These are phyloP conservation scores for Cheirogaleus major DNA, from an alignment of 2,797 vertebrate species.

Conservation along the genomic window DNA sequence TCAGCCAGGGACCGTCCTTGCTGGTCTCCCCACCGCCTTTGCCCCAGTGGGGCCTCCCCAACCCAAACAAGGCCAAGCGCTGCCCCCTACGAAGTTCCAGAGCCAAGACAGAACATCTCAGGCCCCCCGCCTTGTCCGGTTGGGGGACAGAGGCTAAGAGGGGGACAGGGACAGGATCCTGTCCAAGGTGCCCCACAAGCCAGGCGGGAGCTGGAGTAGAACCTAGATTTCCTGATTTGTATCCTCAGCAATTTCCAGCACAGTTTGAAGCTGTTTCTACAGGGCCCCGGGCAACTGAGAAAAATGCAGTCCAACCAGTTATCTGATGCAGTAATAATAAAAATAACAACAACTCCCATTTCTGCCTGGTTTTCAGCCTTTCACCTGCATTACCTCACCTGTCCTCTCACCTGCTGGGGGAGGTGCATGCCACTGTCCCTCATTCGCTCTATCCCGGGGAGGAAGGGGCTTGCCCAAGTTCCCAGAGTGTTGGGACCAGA, in stretches of 20 bases:
- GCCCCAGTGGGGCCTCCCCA: not conserved
- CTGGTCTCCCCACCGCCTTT: not conserved
- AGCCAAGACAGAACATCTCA: rapidly evolving
- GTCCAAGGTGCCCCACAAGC: not conserved
- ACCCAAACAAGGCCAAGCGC: not conserved
- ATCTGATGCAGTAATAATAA: conserved; percentile 69
- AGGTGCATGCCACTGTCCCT: not conserved
- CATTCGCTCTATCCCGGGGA: not conserved
- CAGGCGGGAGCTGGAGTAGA: not conserved
- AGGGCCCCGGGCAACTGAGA: conserved; percentile 44
- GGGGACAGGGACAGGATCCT: not conserved
- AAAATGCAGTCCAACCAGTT: conserved; percentile 78
- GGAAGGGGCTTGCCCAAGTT: not conserved
- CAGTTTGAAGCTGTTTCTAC: conserved; percentile 48
- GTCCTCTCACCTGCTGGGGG: not conserved
- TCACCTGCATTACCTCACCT: not conserved
- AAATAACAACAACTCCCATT: conserved; percentile 66
- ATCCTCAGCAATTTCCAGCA: not conserved
- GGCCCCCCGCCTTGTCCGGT: not conserved
- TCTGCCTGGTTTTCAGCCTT: not conserved
- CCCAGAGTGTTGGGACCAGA: not conserved
- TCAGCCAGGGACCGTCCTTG: not conserved
- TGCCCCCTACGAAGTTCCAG: not conserved
- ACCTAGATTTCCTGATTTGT: not conserved
- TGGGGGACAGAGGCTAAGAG: not conserved